Conservation (phyloP, 2,797 vertebrate genomes). For the Cyprinodon diabolis region DNA sequence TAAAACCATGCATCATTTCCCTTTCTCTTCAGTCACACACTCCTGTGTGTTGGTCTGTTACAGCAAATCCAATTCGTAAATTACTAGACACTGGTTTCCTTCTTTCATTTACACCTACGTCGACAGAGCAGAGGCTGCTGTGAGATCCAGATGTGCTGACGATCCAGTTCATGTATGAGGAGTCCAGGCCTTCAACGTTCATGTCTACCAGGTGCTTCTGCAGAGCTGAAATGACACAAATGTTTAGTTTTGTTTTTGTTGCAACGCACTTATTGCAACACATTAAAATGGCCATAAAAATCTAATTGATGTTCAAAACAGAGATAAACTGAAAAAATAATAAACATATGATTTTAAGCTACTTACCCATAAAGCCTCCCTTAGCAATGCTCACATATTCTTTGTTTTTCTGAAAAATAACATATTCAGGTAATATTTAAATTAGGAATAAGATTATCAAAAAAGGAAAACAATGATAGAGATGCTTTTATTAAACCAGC, state of each 20-base stretch:
- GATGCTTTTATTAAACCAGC: background rate
- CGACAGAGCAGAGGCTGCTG: slow-evolving; percentile 87
- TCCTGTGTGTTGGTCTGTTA: background rate
- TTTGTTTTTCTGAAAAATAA: slow-evolving; percentile 94
- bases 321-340: background rate
- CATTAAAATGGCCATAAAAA: background rate
- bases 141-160: slow-evolving; percentile 96
- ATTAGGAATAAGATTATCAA: background rate
- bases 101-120: slow-evolving; percentile 82
- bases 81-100: background rate
- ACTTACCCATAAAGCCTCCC: slow-evolving; percentile 98
- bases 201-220: slow-evolving; percentile 98
- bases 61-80: background rate
- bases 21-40: background rate
- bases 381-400: slow-evolving; percentile 98
- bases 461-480: background rate
- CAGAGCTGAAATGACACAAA: slow-evolving; percentile 80
- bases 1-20: background rate
- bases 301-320: background rate
- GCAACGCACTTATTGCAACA: background rate
- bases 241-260: background rate
- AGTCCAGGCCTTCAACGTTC: slow-evolving; percentile 95
- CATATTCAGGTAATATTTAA: slow-evolving; percentile 8
- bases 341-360: background rate
- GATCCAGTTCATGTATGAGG: slow-evolving; percentile 97